Base-by-base conservation (phyloP, 2,888 invertebrate genomes). In the Carpatolechia fugitivella region DNA sequence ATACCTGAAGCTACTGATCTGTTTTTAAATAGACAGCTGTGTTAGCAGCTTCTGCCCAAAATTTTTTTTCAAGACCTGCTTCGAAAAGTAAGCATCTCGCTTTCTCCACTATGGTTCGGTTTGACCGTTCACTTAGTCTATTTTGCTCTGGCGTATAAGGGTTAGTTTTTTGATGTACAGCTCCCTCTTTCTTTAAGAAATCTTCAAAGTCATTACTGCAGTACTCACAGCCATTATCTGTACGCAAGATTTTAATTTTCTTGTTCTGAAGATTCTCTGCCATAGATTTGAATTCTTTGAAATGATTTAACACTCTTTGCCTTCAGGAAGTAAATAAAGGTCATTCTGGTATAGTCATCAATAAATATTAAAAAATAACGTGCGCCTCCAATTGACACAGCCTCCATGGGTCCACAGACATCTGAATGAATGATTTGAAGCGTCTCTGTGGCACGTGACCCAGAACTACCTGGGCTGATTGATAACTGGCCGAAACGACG, bases 341-440 rank as follows among this genome's bases (percentile, higher is more conserved):
- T 55, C 55, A 55, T 58, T 5, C 58, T 41, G 16, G 38, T 69
- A 46, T 52, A 65, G 52, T 76, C 70, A 53, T 76, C 73, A 14
- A 72, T 58, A 53, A 74, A 73, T n/a, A 63, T 58, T 3, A 74
- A 35, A 56, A 72, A 69, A 58, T 71, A 74, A 38, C 57, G 62
- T 1, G 66, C 44, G 56, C 52, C 60, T 16, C 53, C 58, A 14
- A 62, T 53, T 35, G 62, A 62, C 7, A 1, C n/a, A n/a, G n/a
- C n/a, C 61, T n/a, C n/a, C n/a, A n/a, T n/a, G n/a, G n/a, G n/a
- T n/a, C n/a, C n/a, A n/a, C n/a, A n/a, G n/a, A n/a, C 11, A 14
- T 58, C 61, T 44, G 56, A 35, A 14, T 58, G 54, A 18, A 61
- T 41, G 3, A 60, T 46, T 24, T 60, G 46, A 50, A 62, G 56